A percentile compares a stretch with the other conserved stretches of the same genome.
phyloP scores from a whole-genome alignment of 2,888 invertebrate genomes.

The Leucoptera coffeella region DNA sequence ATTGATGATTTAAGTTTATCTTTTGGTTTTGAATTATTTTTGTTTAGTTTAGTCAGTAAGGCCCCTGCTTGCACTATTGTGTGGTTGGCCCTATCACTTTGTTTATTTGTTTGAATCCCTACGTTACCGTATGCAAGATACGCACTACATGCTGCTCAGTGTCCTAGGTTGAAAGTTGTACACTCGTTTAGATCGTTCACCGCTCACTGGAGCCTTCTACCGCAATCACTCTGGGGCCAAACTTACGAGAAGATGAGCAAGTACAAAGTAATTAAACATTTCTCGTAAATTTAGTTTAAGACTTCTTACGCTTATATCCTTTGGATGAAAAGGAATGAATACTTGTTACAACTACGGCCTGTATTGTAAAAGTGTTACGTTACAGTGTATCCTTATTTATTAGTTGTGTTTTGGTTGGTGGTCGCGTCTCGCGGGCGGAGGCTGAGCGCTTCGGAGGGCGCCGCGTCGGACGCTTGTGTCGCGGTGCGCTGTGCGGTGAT shows the following conservation, averaged over 20 bases:
- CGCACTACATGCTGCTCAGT: too few species aligned
- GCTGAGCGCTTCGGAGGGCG: too few species aligned
- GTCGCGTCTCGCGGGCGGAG: neutral
- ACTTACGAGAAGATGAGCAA: constrained; percentile 29
- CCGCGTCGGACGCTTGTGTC: neutral
- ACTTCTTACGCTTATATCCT: constrained; percentile 11
- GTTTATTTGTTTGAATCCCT: too few species aligned
- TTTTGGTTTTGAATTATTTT: constrained; percentile 19
- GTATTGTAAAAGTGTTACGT: neutral
- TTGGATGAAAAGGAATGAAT: neutral
- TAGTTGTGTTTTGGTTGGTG: neutral
- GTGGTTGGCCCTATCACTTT: too few species aligned
- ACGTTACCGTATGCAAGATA: too few species aligned
- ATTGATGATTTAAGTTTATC: constrained; percentile 22
- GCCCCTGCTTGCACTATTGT: too few species aligned
- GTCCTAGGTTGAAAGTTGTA: too few species aligned
- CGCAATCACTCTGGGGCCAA: constrained; percentile 31
- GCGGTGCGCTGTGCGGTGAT: constrained; percentile 8
- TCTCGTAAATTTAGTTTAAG: constrained; percentile 38
- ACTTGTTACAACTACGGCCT: too few species aligned
- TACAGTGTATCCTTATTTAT: neutral
- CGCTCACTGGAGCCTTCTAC: too few species aligned
- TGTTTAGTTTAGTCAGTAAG: constrained; percentile 12
- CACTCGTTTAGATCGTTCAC: too few species aligned
- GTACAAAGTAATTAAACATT: constrained; percentile 36